phyloP scores from a whole-genome alignment of 1,140 invertebrate species.

The Thaumetopoea pityocampa region DNA sequence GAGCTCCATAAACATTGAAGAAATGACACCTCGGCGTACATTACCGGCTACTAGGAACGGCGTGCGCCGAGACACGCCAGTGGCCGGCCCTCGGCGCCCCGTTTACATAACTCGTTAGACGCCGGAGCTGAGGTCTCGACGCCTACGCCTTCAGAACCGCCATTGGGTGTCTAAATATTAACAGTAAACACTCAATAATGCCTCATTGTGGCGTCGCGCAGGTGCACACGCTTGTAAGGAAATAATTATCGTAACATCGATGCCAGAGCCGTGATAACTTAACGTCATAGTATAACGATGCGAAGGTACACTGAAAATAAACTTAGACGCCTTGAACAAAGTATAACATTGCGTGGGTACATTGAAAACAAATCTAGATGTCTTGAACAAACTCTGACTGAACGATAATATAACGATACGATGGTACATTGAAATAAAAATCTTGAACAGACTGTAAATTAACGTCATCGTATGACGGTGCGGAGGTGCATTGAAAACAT shows the following conservation, averaged over 20 bases:
- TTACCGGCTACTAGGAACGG: slow-evolving; percentile 55
- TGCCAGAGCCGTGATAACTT: no score
- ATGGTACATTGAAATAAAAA: no score
- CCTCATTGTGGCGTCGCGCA: slow-evolving; percentile 31
- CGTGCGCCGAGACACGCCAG: slow-evolving; percentile 30
- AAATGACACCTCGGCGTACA: slow-evolving; percentile 42
- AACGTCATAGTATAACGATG: no score
- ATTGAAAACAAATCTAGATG: no score
- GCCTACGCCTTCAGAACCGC: slow-evolving; percentile 40
- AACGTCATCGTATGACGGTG: no score
- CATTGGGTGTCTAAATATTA: slow-evolving; percentile 47
- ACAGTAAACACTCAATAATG: slow-evolving; percentile 45
- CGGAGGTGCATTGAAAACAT: no score
- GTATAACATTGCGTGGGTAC: no score
- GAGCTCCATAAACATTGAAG: slow-evolving; percentile 29
- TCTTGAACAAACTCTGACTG: no score
- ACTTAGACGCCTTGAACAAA: no score
- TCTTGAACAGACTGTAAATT: no score
- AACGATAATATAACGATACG: no score
- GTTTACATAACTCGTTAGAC: slow-evolving; percentile 66
- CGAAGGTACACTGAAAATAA: no score
- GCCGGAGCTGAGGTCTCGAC: slow-evolving; percentile 31
- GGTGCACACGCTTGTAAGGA: slow-evolving; percentile 15
- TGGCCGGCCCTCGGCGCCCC: slow-evolving; percentile 36
- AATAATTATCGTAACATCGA: slow-evolving; percentile 1